Percentiles rank a stretch among this genome's conserved stretches.
phyloP scores from a whole-genome alignment of 2,888 invertebrate species.

The Galerucella pusilla region DNA sequence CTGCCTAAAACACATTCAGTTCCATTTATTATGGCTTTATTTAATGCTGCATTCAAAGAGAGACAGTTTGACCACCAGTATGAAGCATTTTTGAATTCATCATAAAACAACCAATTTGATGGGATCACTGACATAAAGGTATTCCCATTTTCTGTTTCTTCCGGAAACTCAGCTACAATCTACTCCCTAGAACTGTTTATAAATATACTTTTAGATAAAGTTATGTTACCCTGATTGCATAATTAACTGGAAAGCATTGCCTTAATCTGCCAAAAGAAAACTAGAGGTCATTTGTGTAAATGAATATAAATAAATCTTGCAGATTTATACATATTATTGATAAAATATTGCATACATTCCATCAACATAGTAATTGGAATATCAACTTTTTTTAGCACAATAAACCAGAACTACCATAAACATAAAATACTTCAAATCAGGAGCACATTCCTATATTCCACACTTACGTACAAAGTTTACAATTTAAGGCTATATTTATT shows the following conservation, averaged over 20 bases:
- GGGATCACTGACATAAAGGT: not conserved
- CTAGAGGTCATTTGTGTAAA: not conserved
- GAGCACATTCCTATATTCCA: not conserved
- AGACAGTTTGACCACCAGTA: conserved; percentile 1
- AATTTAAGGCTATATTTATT: not conserved
- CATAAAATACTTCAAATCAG: conserved; percentile 1
- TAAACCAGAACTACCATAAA: not conserved
- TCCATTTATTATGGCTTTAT: not conserved
- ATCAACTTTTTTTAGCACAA: not conserved
- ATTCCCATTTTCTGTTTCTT: not conserved
- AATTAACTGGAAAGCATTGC: too few species aligned
- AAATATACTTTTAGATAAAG: not conserved
- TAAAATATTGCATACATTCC: not conserved
- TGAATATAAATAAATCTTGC: not conserved
- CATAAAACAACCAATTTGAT: not conserved
- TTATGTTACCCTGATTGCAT: too few species aligned
- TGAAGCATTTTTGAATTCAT: conserved; percentile 1
- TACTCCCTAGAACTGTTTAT: not conserved
- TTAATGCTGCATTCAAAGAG: not conserved
- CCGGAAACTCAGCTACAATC: not conserved
- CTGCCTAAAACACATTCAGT: not conserved
- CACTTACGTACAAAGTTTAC: not conserved
- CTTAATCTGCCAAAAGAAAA: too few species aligned
- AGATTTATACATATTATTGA: not conserved
- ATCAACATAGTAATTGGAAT: not conserved